These are phyloP conservation scores for Trichoplusia ni DNA, from an alignment of 1,140 invertebrate species.

Conservation along the genomic window DNA sequence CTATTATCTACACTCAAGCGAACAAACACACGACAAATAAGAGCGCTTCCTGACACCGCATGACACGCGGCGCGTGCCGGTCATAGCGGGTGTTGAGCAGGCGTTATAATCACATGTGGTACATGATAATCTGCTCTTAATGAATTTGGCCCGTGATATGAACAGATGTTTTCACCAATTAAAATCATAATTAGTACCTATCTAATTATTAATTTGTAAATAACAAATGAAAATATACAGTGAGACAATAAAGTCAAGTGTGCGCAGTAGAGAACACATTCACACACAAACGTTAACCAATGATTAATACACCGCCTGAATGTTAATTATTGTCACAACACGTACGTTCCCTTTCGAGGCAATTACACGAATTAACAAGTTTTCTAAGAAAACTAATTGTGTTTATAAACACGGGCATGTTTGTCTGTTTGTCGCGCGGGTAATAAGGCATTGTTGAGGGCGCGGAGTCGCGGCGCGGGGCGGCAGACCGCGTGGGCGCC, in stretches of 20 bases:
- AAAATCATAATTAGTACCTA: not conserved
- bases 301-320: slow-evolving; percentile 5
- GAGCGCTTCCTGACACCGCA: not conserved
- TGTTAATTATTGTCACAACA: not conserved
- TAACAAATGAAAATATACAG: not conserved
- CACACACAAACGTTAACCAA: slow-evolving; percentile 4
- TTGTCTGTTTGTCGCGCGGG: not conserved
- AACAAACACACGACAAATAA: slow-evolving; percentile 15
- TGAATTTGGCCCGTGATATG: too few relatives aligned
- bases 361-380: slow-evolving; percentile 18
- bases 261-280: not conserved
- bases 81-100: not conserved
- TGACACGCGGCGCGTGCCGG: not conserved
- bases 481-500: slow-evolving; percentile 41
- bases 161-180: too few relatives aligned
- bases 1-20: not conserved
- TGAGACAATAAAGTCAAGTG: not conserved
- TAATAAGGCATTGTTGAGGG: slow-evolving; percentile 26
- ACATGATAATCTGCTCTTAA: not conserved
- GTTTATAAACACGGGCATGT: not conserved
- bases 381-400: not conserved
- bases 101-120: not conserved
- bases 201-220: not conserved
- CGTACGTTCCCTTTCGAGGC: slow-evolving; percentile 13
- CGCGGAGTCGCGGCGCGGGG: not conserved